A percentile compares a stretch with the other conserved stretches of the same genome.
Evolutionary conservation across 2,888 invertebrate species (phyloP).

Genomic region (Sylvicola cinctus): DNA sequence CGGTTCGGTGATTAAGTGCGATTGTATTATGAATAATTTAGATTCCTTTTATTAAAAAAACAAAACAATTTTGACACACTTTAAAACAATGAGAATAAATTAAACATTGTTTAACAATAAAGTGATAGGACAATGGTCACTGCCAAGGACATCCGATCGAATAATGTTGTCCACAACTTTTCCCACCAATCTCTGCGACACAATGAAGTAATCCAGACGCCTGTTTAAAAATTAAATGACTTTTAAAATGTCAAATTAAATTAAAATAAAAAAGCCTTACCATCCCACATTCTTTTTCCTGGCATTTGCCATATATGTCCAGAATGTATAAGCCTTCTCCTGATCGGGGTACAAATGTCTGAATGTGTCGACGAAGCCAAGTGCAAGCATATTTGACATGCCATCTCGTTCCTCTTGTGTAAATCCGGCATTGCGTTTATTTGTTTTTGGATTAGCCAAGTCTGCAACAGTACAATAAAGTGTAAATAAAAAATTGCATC

Average conservation of each 20-base stretch:
- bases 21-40: too few relatives aligned
- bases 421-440: constrained; percentile 86
- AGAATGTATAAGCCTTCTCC: constrained; percentile 74
- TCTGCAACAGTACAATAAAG: constrained; percentile 28
- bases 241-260: constrained; percentile 1
- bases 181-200: constrained; percentile 58
- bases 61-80: too few relatives aligned
- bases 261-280: too few relatives aligned
- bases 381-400: constrained; percentile 60
- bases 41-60: too few relatives aligned
- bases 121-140: constrained; percentile 90
- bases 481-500: neutral
- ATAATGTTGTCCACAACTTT: constrained; percentile 73
- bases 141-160: constrained; percentile 62
- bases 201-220: constrained; percentile 89
- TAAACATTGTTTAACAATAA: constrained; percentile 49
- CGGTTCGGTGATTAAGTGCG: too few relatives aligned
- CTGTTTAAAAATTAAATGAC: constrained; percentile 25
- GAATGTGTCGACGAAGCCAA: constrained; percentile 77
- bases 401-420: constrained; percentile 85
- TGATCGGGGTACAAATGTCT: constrained; percentile 69
- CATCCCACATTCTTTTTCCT: constrained; percentile 87
- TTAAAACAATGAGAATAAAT: too few relatives aligned
- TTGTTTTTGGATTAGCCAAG: constrained; percentile 82
- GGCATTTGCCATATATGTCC: constrained; percentile 82